Evolutionary conservation across 1,140 invertebrate species (phyloP), one percentile per base, ranked within the genome.

Genomic region (Heliconius congener): DNA sequence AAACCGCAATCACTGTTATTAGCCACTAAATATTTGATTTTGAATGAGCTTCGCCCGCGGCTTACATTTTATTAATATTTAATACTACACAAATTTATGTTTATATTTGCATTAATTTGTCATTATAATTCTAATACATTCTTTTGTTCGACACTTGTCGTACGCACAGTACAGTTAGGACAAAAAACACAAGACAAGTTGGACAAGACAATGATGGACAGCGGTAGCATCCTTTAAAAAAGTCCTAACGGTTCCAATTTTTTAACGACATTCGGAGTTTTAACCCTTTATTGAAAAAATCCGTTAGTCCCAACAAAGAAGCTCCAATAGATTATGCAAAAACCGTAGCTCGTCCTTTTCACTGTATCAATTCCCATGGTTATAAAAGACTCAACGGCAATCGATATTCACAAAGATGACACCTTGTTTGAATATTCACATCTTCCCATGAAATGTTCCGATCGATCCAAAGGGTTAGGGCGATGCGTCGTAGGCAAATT

Each of bases 371-470:
- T 94, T 94, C 93, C 93, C 93, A 94, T 87, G 91, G 85, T 81
- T 81, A 90, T 91, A 89, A 93, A 91, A 83, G 87, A 88, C 78
- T 82, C 84, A 83, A 87, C 84, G 86, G 85, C 91, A 90, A 94
- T 94, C 93, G 93, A 94, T 94, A 94, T 94, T 93, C 93, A 93
- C 86, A 87, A 85, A 88, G 93, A 94, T 94, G 93, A 93, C 92
- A 94, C 91, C 93, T 94, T 94, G 91, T 94, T 94, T 94, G 93
- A 94, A 94, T 94, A 93, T 93, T 90, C 90, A 88, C 90, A 88
- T 91, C 84, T 90, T 94, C 92, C 92, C 93, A 93, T 90, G 92
- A 87, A 82, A 82, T 86, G 85, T 83, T 90, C 85, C 84, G 86
- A 88, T 88, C 87, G 87, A 89, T 88, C 79, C 76, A 90, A 93